A percentile compares a stretch with the other conserved stretches of the same genome.
phyloP scores from a whole-genome alignment of 2,797 vertebrate species.

The Neosalanx taihuensis region DNA sequence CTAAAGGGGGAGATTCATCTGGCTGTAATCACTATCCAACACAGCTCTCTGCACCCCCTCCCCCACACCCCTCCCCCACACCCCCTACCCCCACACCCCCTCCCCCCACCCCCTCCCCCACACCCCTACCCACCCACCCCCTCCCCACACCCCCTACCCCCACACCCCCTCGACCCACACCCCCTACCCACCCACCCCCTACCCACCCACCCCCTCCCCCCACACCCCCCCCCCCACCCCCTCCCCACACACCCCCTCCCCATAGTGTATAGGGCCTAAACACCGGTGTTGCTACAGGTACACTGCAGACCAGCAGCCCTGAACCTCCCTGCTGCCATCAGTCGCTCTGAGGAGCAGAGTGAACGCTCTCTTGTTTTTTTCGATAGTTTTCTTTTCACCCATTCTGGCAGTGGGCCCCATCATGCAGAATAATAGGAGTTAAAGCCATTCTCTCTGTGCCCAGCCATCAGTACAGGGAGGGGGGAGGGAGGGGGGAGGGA shows the following conservation, averaged over 20 bases:
- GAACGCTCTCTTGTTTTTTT: slow-evolving; percentile 25
- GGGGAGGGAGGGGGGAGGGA: slow-evolving; percentile 47
- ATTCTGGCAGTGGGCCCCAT: slow-evolving; percentile 69
- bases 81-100: too few relatives aligned
- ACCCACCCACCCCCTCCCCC: too few relatives aligned
- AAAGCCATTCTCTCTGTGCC: slow-evolving; percentile 69
- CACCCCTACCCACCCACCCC: too few relatives aligned
- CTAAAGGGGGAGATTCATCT: slow-evolving; percentile 50
- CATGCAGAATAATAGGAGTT: slow-evolving; percentile 74
- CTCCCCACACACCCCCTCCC: too few relatives aligned
- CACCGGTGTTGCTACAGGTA: too few relatives aligned
- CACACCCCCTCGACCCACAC: too few relatives aligned
- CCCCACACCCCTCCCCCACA: too few relatives aligned
- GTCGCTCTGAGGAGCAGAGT: slow-evolving; percentile 1
- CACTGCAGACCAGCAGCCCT: slow-evolving; percentile 56
- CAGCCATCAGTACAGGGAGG: slow-evolving; percentile 62
- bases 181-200: too few relatives aligned
- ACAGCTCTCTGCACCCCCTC: background rate
- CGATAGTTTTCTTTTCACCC: slow-evolving; percentile 63
- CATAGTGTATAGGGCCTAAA: too few relatives aligned
- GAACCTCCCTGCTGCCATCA: slow-evolving; percentile 31
- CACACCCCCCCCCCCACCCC: too few relatives aligned
- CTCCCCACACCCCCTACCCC: too few relatives aligned
- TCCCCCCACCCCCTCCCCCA: too few relatives aligned
- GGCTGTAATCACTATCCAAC: slow-evolving; percentile 43